Conservation (phyloP, 2,888 invertebrate genomes). For the Monochamus alternatus region DNA sequence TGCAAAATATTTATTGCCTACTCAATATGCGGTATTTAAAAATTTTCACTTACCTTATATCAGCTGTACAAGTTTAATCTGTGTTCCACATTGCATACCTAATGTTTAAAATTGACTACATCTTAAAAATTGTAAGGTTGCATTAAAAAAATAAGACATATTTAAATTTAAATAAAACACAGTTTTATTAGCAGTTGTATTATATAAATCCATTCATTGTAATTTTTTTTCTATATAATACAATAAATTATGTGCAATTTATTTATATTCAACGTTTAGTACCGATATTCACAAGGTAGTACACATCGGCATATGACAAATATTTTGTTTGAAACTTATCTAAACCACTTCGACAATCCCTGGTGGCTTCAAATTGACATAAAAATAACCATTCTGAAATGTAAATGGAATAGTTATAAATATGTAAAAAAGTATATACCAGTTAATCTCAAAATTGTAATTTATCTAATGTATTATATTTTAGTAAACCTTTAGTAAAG, state of each 20-base stretch:
- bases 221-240: constrained; percentile 34
- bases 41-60: too few species aligned
- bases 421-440: too few species aligned
- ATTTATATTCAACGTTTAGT: constrained; percentile 32
- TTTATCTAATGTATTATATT: too few species aligned
- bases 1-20: too few species aligned
- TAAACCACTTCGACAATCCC: constrained; percentile 2
- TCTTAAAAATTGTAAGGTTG: background rate
- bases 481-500: too few species aligned
- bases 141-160: constrained; percentile 15
- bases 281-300: constrained; percentile 29
- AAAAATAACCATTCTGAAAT: constrained; percentile 10
- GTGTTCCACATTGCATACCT: too few species aligned
- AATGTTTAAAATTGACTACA: too few species aligned
- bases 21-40: too few species aligned
- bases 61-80: too few species aligned
- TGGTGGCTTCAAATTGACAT: background rate
- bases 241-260: constrained; percentile 36
- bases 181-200: constrained; percentile 61
- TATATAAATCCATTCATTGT: constrained; percentile 60
- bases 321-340: constrained; percentile 3
- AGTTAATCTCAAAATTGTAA: too few species aligned
- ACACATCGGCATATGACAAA: constrained; percentile 19
- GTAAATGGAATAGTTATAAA: background rate
- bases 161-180: constrained; percentile 51